Base-by-base conservation (phyloP, 64 coral and sea anemone genomes). In the Actinia tenebrosa region DNA sequence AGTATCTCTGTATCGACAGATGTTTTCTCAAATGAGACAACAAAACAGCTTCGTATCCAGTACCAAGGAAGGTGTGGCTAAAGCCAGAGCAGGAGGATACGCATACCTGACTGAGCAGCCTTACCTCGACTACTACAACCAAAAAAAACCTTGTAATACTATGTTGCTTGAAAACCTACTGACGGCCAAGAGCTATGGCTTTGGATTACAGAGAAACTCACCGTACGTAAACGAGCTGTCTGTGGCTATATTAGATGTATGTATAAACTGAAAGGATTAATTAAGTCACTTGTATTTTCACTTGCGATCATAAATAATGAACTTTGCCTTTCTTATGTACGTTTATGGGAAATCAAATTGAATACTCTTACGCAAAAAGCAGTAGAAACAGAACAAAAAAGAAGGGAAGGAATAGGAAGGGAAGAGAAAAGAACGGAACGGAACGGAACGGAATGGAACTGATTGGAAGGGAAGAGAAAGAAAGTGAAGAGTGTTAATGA, bases 51-150 rank as follows among this genome's bases (percentile, higher is more conserved):
- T 84, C 55, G 92, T 90, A 0, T 54, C 77, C 1, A 86, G 84
- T 27, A 92, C 93, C 16, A 82, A 84, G 64, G 44, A 60, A 44
- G 96, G 96, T 3, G 96, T 98, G 15, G 52, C 60, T 1, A 80
- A 83, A 52, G 90, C 86, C 1, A 88, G 93, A 66, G 88, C 20
- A 19, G 90, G 72, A 61, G 52, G 87, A n/a, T 98, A 95, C 66
- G 96, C 96, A 4, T 98, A 95, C 15, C 56, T 98, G 42, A 98
- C 93, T 3, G 96, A 98, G 22, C 62, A 87, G 9, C 92, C 92
- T 1, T 90, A 87, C 60, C 20, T 94, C 27, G 92, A 90, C 18
- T 87, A 94, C 59, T 94, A 90, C 79, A 87, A 94, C 23, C 84
- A 95, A 71, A 85, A 83, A 54, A 45, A 88, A n/a, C 95, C 95